Evolutionary conservation across 2,888 invertebrate species (phyloP), one percentile per base, ranked within the genome.

Genomic region (Apocheima hispidaria): DNA sequence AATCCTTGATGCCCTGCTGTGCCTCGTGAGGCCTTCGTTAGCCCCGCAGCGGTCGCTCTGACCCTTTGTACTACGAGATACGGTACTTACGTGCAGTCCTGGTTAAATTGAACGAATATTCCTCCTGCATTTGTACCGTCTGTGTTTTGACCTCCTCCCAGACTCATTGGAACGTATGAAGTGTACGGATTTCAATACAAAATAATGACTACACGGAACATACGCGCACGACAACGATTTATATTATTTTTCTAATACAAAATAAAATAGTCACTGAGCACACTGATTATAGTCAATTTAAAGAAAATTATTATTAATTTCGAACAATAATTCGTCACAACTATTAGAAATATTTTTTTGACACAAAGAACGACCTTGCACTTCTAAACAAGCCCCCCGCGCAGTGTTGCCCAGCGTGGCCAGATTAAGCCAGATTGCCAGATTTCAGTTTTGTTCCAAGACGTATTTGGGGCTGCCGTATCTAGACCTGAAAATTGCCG

Each of bases 81-180:
- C 0, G 41, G 16, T 70, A 96, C 98, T 97, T 96, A 99, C 99
- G 98, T 97, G 95, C 96, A 96, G 91, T 99, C 99, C 92, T 99
- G 99, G 92, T 99, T 99, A 88, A 99, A 99, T 93, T 98, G 98
- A 79, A 98, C 98, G 92, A 97, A 98, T 90, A 97, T 96, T 90
- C 96, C 96, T 91, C 96, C 97, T 91, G 95, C 95, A 93, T 96
- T 95, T 86, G 96, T 93, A 91, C 96, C 96, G 86, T 95, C 94
- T 83, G 94, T 93, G 84, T 94, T 94, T 92, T 95, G 95, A 80
- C 87, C 88, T 92, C 94, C 95, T 94, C 96, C 94, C 93, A 96
- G 95, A 96, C 95, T 97, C 97, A 97, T 97, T 94, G 95, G 96
- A 95, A 94, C 95, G 93, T 94, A 85, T 77, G 75, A 80, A 87